A percentile compares a stretch with the other conserved stretches of the same genome.
Evolutionary conservation across 2,113 vertebrate species (phyloP).

Genomic region (Trogon surrucura): DNA sequence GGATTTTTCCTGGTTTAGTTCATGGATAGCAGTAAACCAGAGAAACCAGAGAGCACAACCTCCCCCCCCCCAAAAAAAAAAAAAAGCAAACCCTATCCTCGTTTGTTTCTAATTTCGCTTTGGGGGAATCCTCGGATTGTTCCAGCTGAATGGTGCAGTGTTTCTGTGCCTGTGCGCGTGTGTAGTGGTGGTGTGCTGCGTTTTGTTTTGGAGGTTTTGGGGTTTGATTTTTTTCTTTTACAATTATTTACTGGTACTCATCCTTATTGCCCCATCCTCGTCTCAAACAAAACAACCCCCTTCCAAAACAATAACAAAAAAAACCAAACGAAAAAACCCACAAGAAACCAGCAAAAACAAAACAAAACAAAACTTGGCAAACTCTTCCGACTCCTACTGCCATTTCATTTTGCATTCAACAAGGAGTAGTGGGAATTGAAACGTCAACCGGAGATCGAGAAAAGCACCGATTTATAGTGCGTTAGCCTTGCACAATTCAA

Average conservation of each 20-base stretch:
- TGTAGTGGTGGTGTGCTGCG: background rate
- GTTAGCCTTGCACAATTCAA: conserved; percentile 50
- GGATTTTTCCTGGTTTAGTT: conserved; percentile 25
- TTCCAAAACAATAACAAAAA: background rate
- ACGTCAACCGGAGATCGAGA: conserved; percentile 19
- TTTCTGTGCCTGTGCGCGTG: background rate
- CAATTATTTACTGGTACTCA: background rate
- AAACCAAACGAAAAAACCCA: background rate
- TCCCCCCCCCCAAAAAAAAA: background rate
- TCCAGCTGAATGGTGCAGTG: conserved; percentile 13
- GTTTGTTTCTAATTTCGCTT: conserved; percentile 45
- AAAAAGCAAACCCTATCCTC: background rate
- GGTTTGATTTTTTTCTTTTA: background rate
- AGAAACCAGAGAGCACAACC: background rate
- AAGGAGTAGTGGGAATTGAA: conserved; percentile 49
- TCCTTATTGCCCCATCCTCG: background rate
- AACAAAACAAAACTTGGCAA: conserved; percentile 39
- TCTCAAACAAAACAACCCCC: background rate
- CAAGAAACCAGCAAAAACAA: background rate
- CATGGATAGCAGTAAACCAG: background rate
- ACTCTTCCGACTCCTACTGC: conserved; percentile 43
- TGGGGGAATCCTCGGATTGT: conserved; percentile 43
- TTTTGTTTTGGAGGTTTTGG: background rate
- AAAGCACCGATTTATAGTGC: conserved; percentile 55
- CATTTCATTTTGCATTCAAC: conserved; percentile 65